A percentile compares a stretch with the other conserved stretches of the same genome.
These are phyloP conservation scores for Dasysyrphus tricinctus DNA, from an alignment of 2,888 invertebrate genomes.

Conservation along the genomic window DNA sequence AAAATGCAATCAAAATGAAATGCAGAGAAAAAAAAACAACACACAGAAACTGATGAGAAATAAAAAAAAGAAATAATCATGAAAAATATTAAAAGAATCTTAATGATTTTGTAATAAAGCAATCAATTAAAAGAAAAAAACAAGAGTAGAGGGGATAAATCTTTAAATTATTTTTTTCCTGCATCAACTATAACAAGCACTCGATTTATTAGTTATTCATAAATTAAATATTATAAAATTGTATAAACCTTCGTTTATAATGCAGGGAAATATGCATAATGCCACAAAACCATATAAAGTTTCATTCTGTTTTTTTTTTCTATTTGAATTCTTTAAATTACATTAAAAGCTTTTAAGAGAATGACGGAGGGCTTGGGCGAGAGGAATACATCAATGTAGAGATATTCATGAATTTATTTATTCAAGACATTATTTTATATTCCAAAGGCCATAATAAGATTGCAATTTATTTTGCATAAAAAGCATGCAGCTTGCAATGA, in stretches of 20 bases:
- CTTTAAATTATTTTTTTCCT: constrained; percentile 47
- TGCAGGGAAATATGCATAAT: constrained; percentile 19
- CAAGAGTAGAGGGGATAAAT: constrained; percentile 17
- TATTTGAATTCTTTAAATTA: constrained; percentile 52
- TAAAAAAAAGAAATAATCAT: constrained; percentile 1
- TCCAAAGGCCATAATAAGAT: constrained; percentile 60
- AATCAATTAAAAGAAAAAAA: constrained; percentile 52
- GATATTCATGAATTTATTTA: constrained; percentile 19
- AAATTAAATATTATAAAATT: constrained; percentile 54
- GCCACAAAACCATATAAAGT: constrained; percentile 59
- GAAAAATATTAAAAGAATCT: constrained; percentile 53
- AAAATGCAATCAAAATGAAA: constrained; percentile 37
- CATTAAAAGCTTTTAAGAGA: constrained; percentile 46
- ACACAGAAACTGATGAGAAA: neutral
- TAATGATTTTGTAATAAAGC: constrained; percentile 67
- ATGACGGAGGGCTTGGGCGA: neutral
- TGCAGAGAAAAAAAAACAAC: neutral
- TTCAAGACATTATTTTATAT: constrained; percentile 38
- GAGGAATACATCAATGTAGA: neutral
- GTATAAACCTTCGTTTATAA: neutral
- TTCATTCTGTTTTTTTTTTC: no score
- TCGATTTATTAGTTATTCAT: constrained; percentile 47
- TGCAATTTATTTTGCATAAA: constrained; percentile 62
- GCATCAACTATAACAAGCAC: constrained; percentile 9
- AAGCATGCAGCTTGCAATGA: neutral